Conservation (phyloP, 2,113 vertebrate species). For the Solenodon paradoxus region DNA sequence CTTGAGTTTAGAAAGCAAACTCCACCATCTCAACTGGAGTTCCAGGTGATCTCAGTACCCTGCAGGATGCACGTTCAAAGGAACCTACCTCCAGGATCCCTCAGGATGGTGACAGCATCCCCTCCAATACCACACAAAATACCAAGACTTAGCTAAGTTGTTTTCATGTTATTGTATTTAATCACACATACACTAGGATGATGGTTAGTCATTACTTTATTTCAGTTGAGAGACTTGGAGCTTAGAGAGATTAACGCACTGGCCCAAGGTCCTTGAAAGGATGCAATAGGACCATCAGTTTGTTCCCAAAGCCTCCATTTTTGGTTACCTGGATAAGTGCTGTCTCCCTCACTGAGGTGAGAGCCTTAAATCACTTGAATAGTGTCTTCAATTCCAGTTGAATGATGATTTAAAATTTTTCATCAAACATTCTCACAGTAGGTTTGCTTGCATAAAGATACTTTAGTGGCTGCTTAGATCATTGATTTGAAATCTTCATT, state of each 20-base stretch:
- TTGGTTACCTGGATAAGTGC: neutral
- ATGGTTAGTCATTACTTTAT: neutral
- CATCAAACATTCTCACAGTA: neutral
- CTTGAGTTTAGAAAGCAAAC: neutral
- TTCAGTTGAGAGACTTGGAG: neutral
- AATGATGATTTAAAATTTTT: neutral
- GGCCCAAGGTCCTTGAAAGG: neutral
- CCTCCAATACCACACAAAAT: fast-evolving
- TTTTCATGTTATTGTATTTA: neutral
- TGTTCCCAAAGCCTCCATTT: neutral
- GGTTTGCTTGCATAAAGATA: neutral
- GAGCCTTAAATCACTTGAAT: no score
- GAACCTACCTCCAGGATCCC: neutral
- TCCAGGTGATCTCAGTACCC: fast-evolving
- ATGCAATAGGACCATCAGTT: neutral
- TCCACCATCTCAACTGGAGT: neutral
- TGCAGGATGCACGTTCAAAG: fast-evolving
- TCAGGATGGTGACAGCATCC: no score
- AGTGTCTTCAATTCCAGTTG: neutral
- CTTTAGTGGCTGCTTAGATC: neutral
- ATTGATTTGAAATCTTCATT: neutral
- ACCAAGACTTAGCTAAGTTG: no score
- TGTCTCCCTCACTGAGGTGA: neutral
- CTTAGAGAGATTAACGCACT: neutral
- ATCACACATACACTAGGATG: no score